phyloP scores from a whole-genome alignment of 2,113 vertebrate species.

The Megaptera novaeangliae region DNA sequence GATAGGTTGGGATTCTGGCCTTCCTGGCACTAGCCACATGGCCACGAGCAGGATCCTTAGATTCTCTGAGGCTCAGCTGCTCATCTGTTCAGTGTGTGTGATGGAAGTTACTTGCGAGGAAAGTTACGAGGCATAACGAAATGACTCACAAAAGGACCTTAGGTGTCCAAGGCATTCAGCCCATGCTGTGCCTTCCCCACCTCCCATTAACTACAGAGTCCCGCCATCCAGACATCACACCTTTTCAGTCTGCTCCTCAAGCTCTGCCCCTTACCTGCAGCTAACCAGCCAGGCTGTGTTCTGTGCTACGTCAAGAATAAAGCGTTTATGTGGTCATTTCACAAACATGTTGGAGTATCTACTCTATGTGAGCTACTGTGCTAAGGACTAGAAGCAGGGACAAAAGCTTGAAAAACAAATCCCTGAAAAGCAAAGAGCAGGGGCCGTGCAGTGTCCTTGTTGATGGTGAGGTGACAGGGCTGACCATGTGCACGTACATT shows the following conservation, averaged over 20 bases:
- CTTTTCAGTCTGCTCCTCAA: neutral
- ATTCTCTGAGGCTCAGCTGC: neutral
- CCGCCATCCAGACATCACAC: neutral
- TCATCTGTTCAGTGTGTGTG: neutral
- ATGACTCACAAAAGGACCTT: neutral
- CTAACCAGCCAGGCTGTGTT: neutral
- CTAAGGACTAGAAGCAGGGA: neutral
- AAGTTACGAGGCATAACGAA: neutral
- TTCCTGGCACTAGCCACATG: neutral
- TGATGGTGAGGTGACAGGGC: neutral
- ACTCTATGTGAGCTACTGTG: neutral
- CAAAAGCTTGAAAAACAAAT: neutral
- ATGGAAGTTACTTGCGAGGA: neutral
- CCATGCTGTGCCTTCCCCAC: neutral
- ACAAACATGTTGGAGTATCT: neutral
- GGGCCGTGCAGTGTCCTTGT: too few species aligned
- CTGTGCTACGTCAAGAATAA: neutral
- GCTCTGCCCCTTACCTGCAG: neutral
- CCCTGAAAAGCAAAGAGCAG: neutral
- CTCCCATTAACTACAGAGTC: neutral
- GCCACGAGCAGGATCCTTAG: neutral
- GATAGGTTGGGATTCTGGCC: neutral
- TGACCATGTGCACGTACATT: fast-evolving
- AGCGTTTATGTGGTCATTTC: neutral
- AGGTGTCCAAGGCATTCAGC: neutral